Base-by-base conservation (phyloP, 2,113 vertebrate genomes). In the Hemibagrus wyckioides region DNA sequence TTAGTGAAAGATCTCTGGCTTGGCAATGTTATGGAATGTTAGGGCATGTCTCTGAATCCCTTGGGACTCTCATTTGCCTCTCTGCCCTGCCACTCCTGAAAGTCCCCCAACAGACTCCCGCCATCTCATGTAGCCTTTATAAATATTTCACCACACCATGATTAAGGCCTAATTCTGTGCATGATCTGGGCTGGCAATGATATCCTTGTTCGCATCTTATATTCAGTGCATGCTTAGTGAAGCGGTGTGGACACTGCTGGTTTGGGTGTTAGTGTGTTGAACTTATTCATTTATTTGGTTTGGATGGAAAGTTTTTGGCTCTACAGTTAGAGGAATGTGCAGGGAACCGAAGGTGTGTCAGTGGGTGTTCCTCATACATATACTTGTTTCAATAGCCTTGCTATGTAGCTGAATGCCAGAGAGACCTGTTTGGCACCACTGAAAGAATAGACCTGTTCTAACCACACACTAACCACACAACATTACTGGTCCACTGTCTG, bases 321-420 rank as follows among this genome's bases (percentile, higher is more conserved):
- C 50, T 85, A 41, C 41, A 48, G 85, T 28, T 89, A 36, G 30
- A 82, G 83, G 83, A 85, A 87, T 86, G 77, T 89, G 21, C 77
- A 69, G 69, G 48, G 54, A 69, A 82, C n/a, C 83, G 84, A 85
- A 61, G 76, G 80, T 83, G 56, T 88, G 88, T 89, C 88, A 87
- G 87, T 86, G 91, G 90, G 90, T 91, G 83, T 91, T 89, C 89
- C 65, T 84, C 59, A 84, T 90, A 83, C 67, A 67, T 90, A 86
- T 91, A 94, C 89, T 92, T 94, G 92, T 92, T 91, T 94, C 92
- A 95, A 93, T 92, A 93, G 84, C 28, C 71, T 69, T 87, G 89
- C 89, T 84, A 89, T 93, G 91, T 90, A 92, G 92, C 92, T 93
- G 91, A 88, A 87, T 83, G 50, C 61, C 4, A 81, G 33, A 67